Evolutionary conservation across 2,888 invertebrate genomes (phyloP).

Genomic region (Acleris cristana): DNA sequence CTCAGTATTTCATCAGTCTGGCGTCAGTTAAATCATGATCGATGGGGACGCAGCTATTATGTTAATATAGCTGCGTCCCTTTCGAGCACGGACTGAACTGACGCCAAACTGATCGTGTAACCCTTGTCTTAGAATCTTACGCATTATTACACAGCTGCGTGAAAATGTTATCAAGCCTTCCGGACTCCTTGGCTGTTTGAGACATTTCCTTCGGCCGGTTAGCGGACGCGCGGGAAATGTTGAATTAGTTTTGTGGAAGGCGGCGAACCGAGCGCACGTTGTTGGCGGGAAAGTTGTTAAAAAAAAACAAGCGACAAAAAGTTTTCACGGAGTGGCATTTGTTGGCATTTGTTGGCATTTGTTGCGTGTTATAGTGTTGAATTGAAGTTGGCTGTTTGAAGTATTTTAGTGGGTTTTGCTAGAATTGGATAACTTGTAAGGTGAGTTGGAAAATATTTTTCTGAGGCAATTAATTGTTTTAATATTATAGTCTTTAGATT

Average conservation of each 20-base stretch:
- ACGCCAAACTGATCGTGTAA: no score
- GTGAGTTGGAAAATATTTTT: conserved; percentile 10
- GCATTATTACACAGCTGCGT: conserved; percentile 30
- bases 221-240: conserved; percentile 40
- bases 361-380: conserved; percentile 19
- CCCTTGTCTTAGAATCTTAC: conserved; percentile 53
- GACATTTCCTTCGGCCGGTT: conserved; percentile 27
- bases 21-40: no score
- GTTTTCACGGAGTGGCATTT: conserved; percentile 20
- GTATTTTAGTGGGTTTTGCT: conserved; percentile 1
- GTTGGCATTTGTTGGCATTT: conserved; percentile 10
- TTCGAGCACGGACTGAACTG: no score
- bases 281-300: conserved; percentile 45
- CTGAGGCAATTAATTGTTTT: neutral
- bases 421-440: conserved; percentile 8
- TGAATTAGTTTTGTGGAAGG: conserved; percentile 56
- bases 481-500: no score
- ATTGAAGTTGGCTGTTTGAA: neutral
- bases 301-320: conserved; percentile 15
- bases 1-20: no score
- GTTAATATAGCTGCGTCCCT: no score
- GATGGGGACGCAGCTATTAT: no score
- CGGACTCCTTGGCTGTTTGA: conserved; percentile 11
- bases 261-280: conserved; percentile 52
- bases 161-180: conserved; percentile 16